Base-by-base conservation (phyloP, 2,888 invertebrate species). In the Drepanosiphum platanoidis region DNA sequence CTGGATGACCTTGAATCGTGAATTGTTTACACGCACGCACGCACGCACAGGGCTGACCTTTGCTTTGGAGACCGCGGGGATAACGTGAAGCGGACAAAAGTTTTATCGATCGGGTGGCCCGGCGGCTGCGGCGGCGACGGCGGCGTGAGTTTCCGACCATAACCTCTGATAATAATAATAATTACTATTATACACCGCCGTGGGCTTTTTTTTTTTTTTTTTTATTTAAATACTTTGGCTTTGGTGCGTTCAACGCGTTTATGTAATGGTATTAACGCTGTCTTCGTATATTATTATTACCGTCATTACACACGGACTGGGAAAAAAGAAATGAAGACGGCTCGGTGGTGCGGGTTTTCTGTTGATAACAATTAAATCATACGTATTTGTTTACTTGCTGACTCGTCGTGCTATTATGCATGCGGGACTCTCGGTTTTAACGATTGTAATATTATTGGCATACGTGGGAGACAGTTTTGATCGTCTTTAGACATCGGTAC, bases 51-150 rank as follows among this genome's bases (percentile, higher is more conserved):
- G 36, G 68, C 46, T 68, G 68, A 70, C 80, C 68, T 68, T 75
- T 52, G n/a, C 22, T 46, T 27, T 22, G 1, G 7, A 7, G 78
- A 42, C 13, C n/a, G 66, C n/a, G 46, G 42, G 32, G 74, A 32
- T 32, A 46, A 13, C 2, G 68, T 8, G 27, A n/a, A 36, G 27
- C 34, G 32, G 5, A 79, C 34, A 15, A 36, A 61, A 75, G n/a
- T 68, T 79, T 79, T 79, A 79, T 79, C 79, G 80, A 80, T 80
- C 52, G 52, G 8, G 68, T 68, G 34, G 34, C 42, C 79, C 46
- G 52, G 34, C 68, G 46, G 27, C 64, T 11, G 64, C 64, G 30
- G 39, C 61, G 22, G 39, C 39, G 22, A 18, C 30, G 66, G 34
- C 79, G 66, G 18, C 42, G 64, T 80, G 46, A 68, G 68, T 80